Conservation (phyloP, 2,888 invertebrate genomes). For the Leistus spinibarbis region DNA sequence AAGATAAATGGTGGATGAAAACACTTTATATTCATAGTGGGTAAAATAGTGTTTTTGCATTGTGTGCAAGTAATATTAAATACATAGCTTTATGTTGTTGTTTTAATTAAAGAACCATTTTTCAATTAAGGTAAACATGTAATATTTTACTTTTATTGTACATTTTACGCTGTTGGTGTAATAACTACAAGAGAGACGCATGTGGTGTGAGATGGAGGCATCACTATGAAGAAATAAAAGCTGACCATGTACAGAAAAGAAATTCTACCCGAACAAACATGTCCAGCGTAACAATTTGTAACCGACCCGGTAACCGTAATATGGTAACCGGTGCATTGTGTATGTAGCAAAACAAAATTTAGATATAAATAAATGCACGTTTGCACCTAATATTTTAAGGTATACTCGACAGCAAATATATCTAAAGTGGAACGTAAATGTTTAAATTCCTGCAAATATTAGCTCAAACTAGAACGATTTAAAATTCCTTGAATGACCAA, state of each 20-base stretch:
- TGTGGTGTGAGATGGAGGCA: neutral
- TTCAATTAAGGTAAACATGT: neutral
- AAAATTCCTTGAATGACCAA: slow-evolving; percentile 33
- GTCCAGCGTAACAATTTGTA: slow-evolving; percentile 8
- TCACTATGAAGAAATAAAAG: slow-evolving; percentile 18
- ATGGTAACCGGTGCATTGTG: neutral
- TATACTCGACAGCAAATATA: slow-evolving; percentile 31
- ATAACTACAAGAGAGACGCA: neutral
- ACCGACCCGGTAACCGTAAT: slow-evolving; percentile 15
- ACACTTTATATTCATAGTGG: neutral
- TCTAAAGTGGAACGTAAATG: slow-evolving; percentile 29
- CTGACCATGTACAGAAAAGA: slow-evolving; percentile 11
- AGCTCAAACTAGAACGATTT: slow-evolving; percentile 34
- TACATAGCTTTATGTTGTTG: neutral
- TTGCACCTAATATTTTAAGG: slow-evolving; percentile 8
- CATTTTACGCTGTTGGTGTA: neutral
- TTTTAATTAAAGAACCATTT: neutral
- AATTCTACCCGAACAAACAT: neutral
- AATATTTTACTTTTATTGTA: neutral
- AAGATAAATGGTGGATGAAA: neutral
- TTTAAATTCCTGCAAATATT: slow-evolving; percentile 38
- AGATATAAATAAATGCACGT: neutral
- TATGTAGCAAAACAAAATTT: too few species aligned
- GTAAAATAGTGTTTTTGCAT: neutral
- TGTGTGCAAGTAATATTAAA: neutral